These are phyloP conservation scores for Mnemiopsis leidyi DNA, from an alignment of 37 sponge, comb jelly and placozoan species.

Conservation along the genomic window DNA sequence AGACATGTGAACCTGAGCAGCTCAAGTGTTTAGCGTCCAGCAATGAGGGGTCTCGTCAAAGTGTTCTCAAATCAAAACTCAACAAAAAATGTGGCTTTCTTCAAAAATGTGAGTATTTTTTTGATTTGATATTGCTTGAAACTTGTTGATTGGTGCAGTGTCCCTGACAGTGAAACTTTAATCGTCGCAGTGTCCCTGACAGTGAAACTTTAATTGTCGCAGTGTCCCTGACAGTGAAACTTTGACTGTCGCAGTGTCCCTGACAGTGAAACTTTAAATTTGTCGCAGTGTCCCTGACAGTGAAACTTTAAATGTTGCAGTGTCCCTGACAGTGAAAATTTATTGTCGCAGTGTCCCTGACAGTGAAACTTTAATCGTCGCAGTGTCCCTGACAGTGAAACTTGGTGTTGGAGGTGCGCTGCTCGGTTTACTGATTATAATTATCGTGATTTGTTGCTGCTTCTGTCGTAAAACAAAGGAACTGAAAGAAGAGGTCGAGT, in stretches of 20 bases:
- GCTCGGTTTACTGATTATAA: neutral
- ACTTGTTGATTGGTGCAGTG: too few relatives aligned
- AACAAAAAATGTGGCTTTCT: conserved; percentile 59
- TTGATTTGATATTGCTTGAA: too few relatives aligned
- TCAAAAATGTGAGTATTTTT: conserved; percentile 16
- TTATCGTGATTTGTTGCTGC: conserved; percentile 45
- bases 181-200: too few relatives aligned
- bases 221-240: too few relatives aligned
- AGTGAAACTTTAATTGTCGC: too few relatives aligned
- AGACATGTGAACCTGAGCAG: conserved; percentile 1
- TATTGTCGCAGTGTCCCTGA: too few relatives aligned
- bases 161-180: too few relatives aligned
- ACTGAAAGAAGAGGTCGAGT: conserved; percentile 37
- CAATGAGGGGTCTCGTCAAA: neutral
- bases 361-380: neutral
- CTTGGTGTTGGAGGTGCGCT: conserved; percentile 4
- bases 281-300: too few relatives aligned
- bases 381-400: conserved; percentile 14
- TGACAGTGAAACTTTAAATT: too few relatives aligned
- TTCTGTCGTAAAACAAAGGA: neutral
- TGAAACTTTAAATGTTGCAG: too few relatives aligned
- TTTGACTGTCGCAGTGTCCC: too few relatives aligned
- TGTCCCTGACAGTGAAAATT: too few relatives aligned
- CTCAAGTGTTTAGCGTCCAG: neutral
- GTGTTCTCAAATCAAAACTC: neutral